Evolutionary conservation across 2,113 vertebrate genomes (phyloP), one percentile per base, ranked within the genome.

Genomic region (Myotis lucifugus): DNA sequence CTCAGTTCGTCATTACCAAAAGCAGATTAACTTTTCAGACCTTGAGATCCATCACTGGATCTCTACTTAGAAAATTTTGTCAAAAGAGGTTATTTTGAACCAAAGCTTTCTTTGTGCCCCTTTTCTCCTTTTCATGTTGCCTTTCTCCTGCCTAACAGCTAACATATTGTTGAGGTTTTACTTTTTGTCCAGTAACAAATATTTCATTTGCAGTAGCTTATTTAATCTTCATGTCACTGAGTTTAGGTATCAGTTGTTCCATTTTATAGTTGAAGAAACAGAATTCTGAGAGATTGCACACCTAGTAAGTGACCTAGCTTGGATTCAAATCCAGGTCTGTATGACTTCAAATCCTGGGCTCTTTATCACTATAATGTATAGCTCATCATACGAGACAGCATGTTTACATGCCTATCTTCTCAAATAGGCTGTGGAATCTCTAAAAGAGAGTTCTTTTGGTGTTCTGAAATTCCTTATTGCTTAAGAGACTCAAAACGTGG

Each of bases 201-300:
- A 34, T 85, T 70, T 85, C 32, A 27, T 90, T 61, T 21, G 18
- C 34, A 50, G 17, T 72, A 25, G 42, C 42, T 90, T 94, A 61
- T 70, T 85, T 94, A 85, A 52, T 85, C n/a, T 46, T 85, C n/a
- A 18, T 79, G 50, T 70, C 93, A 27, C 81, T 85, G 50, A 84
- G 19, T 69, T 85, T 61, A 85, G 54, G 13, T 66, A 40, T 52
- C 52, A 88, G 5, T 61, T 66, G 52, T 70, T 64, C 59, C n/a
- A 42, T 61, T 85, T 78, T 64, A 27, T 56, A 54, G 0, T 79
- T 73, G 42, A 79, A 27, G 29, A 79, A 90, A 70, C 59, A 84
- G 50, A 87, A 27, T 25, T 85, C 72, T 78, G 61, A 85, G 19
- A 90, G 40, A 34, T 8, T 42, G 8, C 18, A 72, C 21, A 90